A percentile compares a stretch with the other conserved stretches of the same genome.
phyloP scores from a whole-genome alignment of 2,797 vertebrate genomes.

The Sebastes iracundus region DNA sequence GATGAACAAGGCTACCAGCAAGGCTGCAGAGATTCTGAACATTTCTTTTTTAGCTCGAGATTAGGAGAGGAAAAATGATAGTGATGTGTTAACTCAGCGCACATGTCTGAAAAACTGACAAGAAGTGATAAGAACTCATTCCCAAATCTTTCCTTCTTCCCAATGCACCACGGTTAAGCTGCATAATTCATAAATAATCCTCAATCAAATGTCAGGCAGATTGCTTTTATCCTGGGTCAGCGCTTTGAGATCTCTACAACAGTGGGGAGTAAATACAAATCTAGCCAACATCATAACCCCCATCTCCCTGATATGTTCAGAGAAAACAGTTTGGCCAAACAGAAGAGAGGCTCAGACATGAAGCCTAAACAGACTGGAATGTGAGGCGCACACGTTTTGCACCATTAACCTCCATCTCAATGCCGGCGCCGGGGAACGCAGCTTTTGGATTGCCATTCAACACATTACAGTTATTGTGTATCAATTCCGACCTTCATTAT shows the following conservation, averaged over 20 bases:
- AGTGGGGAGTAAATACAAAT: conserved; percentile 33
- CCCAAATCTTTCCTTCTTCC: conserved; percentile 16
- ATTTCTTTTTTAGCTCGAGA: conserved; percentile 17
- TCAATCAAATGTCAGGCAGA: conserved; percentile 53
- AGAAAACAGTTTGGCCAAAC: conserved; percentile 33
- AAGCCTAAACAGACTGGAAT: conserved; percentile 48
- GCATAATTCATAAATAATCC: conserved; percentile 63
- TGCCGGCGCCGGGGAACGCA: conserved; percentile 23
- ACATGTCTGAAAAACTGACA: conserved; percentile 28
- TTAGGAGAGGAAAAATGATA: conserved; percentile 36
- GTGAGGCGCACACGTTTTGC: conserved; percentile 51
- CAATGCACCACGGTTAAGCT: conserved; percentile 14
- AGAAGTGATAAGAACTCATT: conserved; percentile 39
- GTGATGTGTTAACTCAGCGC: conserved; percentile 24
- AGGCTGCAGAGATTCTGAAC: conserved; percentile 12
- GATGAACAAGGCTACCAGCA: neutral
- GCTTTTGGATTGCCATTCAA: conserved; percentile 43
- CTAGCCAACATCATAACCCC: neutral
- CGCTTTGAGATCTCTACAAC: conserved; percentile 36
- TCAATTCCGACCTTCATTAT: conserved; percentile 70
- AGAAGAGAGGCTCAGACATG: conserved; percentile 14
- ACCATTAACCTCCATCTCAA: conserved; percentile 66
- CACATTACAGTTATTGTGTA: conserved; percentile 59
- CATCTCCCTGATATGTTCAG: neutral
- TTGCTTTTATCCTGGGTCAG: conserved; percentile 52